phyloP scores from a whole-genome alignment of 2,113 vertebrate species.

The Tyrannus savana region DNA sequence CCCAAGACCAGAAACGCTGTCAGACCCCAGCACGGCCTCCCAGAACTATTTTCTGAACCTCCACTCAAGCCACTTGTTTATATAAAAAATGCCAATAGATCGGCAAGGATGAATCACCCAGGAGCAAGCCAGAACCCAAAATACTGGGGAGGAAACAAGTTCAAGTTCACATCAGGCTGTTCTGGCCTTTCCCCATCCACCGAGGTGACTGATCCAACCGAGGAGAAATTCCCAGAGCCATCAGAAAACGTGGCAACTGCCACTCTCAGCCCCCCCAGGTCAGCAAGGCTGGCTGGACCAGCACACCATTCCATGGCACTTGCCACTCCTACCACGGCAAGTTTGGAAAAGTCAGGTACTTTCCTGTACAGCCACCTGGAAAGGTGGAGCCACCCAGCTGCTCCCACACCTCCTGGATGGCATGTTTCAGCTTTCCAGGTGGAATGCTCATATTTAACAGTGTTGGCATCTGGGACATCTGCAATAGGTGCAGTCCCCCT shows the following conservation, averaged over 20 bases:
- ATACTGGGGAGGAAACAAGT: neutral
- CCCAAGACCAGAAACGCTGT: neutral
- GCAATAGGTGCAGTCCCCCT: neutral
- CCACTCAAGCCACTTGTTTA: conserved; percentile 39
- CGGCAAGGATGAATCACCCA: conserved; percentile 57
- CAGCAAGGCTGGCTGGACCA: neutral
- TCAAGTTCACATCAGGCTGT: neutral
- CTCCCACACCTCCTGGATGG: neutral
- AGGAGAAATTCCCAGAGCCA: neutral
- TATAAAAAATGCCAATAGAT: conserved; percentile 4
- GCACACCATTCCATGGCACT: neutral
- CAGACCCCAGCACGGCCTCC: conserved; percentile 6
- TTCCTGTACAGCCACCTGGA: conserved; percentile 22
- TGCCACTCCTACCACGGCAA: neutral
- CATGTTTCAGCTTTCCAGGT: neutral
- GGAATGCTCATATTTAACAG: conserved; percentile 16
- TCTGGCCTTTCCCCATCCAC: neutral
- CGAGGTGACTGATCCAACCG: neutral
- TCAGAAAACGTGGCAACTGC: neutral
- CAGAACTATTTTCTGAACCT: conserved; percentile 9
- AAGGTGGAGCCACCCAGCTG: neutral
- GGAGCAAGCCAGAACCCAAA: neutral
- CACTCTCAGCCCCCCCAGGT: neutral
- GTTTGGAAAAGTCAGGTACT: conserved; percentile 7
- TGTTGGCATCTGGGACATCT: neutral